phyloP scores from a whole-genome alignment of 2,113 vertebrate genomes.

The Neolamprologus hecqui region DNA sequence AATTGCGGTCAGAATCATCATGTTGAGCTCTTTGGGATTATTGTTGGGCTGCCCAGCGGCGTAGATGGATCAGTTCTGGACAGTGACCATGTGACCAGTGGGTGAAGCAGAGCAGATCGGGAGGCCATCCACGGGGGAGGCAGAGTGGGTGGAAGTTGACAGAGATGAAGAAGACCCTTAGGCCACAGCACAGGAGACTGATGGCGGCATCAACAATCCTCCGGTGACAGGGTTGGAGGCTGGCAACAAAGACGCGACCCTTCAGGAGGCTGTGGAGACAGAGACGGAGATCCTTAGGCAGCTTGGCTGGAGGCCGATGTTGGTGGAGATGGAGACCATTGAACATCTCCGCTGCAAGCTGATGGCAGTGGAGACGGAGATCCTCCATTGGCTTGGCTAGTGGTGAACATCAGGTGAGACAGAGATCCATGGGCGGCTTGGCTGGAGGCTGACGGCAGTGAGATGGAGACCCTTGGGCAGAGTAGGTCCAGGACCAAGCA shows the following conservation, averaged over 20 bases:
- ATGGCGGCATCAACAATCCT: not conserved
- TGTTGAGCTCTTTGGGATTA: not conserved
- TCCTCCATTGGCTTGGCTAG: not conserved
- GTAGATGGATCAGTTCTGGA: not conserved
- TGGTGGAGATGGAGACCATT: not conserved
- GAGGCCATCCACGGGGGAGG: not conserved
- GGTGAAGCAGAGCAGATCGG: not conserved
- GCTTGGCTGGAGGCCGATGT: not conserved
- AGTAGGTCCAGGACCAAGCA: not conserved
- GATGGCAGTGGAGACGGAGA: not conserved
- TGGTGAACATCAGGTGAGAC: not conserved
- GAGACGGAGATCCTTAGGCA: not conserved
- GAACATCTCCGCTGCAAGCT: not conserved
- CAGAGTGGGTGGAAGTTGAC: not conserved
- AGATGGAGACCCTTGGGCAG: not conserved
- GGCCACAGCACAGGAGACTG: not conserved
- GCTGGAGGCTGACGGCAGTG: not conserved
- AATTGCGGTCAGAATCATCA: not conserved
- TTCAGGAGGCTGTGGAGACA: not conserved
- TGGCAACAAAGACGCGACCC: not conserved
- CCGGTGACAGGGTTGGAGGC: not conserved
- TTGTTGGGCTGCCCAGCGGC: not conserved
- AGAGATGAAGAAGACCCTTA: not conserved
- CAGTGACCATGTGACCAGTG: not conserved
- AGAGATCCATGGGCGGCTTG: not conserved